phyloP scores from a whole-genome alignment of 2,797 vertebrate species.

The Varecia variegata region DNA sequence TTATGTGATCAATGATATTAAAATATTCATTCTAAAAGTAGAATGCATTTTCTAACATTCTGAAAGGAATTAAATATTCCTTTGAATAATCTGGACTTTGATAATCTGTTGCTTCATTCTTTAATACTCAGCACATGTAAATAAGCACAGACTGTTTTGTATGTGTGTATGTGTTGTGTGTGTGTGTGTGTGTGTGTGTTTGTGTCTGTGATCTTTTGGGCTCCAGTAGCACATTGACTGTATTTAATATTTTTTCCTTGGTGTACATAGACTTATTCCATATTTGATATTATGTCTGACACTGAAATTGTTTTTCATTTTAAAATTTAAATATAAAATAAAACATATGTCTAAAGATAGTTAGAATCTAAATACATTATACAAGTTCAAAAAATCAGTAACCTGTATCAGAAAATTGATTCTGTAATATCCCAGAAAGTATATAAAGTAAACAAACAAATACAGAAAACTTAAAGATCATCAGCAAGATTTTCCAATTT shows the following conservation, averaged over 20 bases:
- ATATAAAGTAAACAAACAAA: not conserved
- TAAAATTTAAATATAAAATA: not conserved
- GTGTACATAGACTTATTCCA: not conserved
- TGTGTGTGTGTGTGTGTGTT: rapidly evolving
- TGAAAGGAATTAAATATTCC: not conserved
- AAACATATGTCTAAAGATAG: not conserved
- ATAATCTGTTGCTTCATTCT: not conserved
- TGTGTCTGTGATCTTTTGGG: not conserved
- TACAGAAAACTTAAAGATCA: not conserved
- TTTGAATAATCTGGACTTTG: not conserved
- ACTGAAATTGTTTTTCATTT: not conserved
- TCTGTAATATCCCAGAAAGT: not conserved
- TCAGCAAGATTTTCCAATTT: not conserved
- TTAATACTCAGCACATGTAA: not conserved
- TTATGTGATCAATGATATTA: not conserved
- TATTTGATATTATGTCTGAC: not conserved
- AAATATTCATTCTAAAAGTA: not conserved
- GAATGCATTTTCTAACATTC: not conserved
- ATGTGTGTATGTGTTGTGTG: not conserved
- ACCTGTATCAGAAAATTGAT: not conserved
- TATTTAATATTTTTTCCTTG: not conserved
- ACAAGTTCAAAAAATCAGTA: not conserved
- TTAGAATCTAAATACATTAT: not conserved
- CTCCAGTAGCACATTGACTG: not conserved
- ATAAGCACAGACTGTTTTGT: not conserved